A percentile compares a stretch with the other conserved stretches of the same genome.
Conservation (phyloP, 2,797 vertebrate genomes). For the Lepus oiostolus region DNA sequence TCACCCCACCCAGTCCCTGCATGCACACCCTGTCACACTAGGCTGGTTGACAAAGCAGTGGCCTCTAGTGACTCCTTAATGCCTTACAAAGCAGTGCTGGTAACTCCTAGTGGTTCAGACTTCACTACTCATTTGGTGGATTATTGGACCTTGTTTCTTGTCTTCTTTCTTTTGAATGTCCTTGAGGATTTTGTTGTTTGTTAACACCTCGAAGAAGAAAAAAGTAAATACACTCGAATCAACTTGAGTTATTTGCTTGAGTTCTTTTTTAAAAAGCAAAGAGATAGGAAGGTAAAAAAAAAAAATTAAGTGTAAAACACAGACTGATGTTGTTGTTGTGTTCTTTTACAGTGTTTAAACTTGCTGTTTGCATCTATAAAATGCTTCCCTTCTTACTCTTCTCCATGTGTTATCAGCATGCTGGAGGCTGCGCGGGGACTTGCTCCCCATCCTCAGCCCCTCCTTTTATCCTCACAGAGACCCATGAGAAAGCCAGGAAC, state of each 20-base stretch:
- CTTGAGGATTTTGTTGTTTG: neutral
- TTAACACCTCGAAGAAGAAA: neutral
- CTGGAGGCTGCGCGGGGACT: neutral
- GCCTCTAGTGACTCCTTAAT: neutral
- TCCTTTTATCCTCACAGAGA: neutral
- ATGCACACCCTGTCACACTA: neutral
- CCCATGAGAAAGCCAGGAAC: neutral
- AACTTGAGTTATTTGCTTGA: neutral
- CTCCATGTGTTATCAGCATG: neutral
- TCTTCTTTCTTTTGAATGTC: neutral
- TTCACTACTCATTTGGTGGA: neutral
- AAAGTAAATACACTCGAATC: neutral
- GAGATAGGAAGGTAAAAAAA: neutral
- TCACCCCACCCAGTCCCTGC: too few species aligned
- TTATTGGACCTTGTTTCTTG: neutral
- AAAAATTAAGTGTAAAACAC: neutral
- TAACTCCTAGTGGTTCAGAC: neutral
- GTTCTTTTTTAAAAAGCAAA: neutral
- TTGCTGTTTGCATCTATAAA: neutral
- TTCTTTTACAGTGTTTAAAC: neutral
- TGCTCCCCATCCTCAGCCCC: neutral
- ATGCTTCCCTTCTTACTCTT: neutral
- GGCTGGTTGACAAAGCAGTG: neutral
- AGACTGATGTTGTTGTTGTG: neutral
- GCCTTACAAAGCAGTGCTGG: neutral